Percentiles rank a stretch among this genome's conserved stretches.
These are phyloP conservation scores for Hypocryptadius cinnamomeus DNA, from an alignment of 2,113 vertebrate genomes.

Conservation along the genomic window DNA sequence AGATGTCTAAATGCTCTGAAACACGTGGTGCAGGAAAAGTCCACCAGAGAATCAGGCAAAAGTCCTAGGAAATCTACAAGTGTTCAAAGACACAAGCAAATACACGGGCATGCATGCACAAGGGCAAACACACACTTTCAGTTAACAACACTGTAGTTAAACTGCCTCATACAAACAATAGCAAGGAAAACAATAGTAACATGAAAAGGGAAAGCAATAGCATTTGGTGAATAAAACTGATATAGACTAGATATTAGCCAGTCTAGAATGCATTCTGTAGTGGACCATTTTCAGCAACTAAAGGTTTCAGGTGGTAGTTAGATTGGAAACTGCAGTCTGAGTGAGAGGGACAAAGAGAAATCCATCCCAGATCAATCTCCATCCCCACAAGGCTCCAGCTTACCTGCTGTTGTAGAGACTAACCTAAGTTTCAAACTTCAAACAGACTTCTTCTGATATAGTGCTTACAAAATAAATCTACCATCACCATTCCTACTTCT, in stretches of 20 bases:
- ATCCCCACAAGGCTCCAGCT: neutral
- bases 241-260: neutral
- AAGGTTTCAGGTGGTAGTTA: neutral
- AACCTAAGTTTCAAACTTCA: neutral
- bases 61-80: neutral
- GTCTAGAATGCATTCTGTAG: neutral
- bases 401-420: neutral
- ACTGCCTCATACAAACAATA: neutral
- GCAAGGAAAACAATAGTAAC: neutral
- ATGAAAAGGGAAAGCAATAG: neutral
- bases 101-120: accelerated
- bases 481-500: neutral
- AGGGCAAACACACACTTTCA: neutral
- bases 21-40: neutral
- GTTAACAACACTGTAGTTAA: neutral
- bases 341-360: neutral
- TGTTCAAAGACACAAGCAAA: neutral
- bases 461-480: neutral
- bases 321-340: neutral
- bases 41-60: neutral
- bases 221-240: neutral
- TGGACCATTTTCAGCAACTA: neutral
- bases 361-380: neutral
- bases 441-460: neutral
- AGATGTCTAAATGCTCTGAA: neutral